Evolutionary conservation across 2,888 invertebrate genomes (phyloP).

Genomic region (Cephus runcator): DNA sequence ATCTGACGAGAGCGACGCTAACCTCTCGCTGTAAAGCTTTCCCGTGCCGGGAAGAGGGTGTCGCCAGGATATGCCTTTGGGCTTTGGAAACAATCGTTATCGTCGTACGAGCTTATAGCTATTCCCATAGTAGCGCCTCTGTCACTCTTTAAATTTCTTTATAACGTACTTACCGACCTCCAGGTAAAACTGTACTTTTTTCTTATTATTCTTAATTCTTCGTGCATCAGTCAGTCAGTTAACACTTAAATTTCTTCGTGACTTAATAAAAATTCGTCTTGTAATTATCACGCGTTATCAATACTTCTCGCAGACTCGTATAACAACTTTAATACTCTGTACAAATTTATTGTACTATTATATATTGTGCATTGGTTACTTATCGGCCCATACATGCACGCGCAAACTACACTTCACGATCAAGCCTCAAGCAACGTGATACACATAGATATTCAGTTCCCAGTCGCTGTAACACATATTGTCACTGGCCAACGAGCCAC

Average conservation of each 20-base stretch:
- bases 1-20: constrained; percentile 34
- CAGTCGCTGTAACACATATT: background rate
- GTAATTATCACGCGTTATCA: background rate
- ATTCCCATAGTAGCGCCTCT: background rate
- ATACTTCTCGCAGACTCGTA: background rate
- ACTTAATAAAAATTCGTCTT: background rate
- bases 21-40: background rate
- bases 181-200: background rate
- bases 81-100: background rate
- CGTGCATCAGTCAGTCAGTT: background rate
- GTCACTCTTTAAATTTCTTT: background rate
- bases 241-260: background rate
- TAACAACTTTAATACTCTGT: background rate
- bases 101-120: background rate
- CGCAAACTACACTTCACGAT: background rate
- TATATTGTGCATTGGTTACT: background rate
- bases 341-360: background rate
- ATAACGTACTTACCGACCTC: background rate
- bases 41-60: constrained; percentile 6
- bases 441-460: background rate
- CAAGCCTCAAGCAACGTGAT: background rate
- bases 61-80: constrained; percentile 20
- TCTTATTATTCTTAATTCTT: background rate
- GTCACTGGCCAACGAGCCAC: background rate
- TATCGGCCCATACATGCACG: background rate